These are phyloP conservation scores for human (Homo sapiens) DNA, from an alignment of 2,113 vertebrate genomes.

Conservation along the genomic window DNA sequence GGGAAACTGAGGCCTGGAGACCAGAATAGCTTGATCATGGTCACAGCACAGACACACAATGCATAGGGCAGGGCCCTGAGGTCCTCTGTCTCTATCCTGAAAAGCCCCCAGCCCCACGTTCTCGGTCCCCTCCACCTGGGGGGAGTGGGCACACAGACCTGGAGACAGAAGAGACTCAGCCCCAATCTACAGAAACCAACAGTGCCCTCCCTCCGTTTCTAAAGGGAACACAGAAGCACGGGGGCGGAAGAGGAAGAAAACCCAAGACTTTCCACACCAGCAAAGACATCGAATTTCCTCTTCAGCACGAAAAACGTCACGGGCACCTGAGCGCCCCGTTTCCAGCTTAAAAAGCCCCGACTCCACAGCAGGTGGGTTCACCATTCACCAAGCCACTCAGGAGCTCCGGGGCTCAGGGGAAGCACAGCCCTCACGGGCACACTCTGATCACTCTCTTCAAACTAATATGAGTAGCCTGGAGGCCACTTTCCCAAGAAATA, in stretches of 20 bases:
- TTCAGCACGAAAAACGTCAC: rapidly evolving
- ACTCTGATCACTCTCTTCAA: too few relatives aligned
- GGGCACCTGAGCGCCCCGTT: not conserved
- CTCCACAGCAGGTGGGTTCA: not conserved
- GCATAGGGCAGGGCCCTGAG: rapidly evolving
- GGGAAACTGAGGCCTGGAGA: not conserved
- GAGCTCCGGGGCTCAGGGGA: rapidly evolving
- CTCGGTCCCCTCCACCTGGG: rapidly evolving
- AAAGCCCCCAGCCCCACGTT: rapidly evolving
- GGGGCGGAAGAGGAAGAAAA: not conserved
- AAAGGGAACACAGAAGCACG: not conserved
- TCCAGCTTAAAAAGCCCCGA: not conserved
- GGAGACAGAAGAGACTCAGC: rapidly evolving
- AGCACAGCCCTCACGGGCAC: too few relatives aligned
- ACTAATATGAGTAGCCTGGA: not conserved
- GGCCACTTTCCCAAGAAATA: not conserved
- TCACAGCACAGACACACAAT: rapidly evolving
- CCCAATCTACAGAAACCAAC: rapidly evolving
- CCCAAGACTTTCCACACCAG: not conserved
- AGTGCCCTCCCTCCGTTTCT: not conserved
- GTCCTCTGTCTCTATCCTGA: rapidly evolving
- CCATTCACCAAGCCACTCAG: not conserved
- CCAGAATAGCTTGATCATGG: rapidly evolving
- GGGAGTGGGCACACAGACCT: not conserved
- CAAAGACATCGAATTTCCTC: not conserved